These are phyloP conservation scores for Pardalotus punctatus DNA, from an alignment of 2,113 vertebrate genomes.

Conservation along the genomic window DNA sequence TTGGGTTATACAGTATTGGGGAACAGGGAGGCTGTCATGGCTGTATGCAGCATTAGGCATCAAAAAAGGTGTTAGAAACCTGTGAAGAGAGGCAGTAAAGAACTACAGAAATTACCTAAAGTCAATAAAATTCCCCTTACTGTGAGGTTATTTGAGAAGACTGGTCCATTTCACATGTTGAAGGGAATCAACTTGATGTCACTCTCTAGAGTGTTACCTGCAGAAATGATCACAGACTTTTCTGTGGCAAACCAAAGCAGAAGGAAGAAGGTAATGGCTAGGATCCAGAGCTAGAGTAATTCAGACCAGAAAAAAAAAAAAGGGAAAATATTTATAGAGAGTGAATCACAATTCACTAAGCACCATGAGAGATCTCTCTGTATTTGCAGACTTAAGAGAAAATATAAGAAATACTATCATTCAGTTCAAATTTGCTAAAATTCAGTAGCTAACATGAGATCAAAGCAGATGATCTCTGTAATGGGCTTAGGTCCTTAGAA, in stretches of 20 bases:
- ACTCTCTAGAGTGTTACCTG: background rate
- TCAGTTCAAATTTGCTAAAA: background rate
- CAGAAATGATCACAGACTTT: background rate
- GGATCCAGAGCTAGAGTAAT: background rate
- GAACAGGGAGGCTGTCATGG: background rate
- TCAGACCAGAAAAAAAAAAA: background rate
- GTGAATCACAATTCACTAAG: background rate
- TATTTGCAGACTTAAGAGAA: background rate
- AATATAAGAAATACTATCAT: background rate
- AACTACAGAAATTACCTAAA: background rate
- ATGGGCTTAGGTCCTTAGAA: background rate
- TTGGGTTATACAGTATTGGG: background rate
- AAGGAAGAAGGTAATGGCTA: background rate
- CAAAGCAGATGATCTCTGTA: background rate
- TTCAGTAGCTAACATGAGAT: background rate
- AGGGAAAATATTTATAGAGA: background rate
- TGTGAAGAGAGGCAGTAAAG: background rate
- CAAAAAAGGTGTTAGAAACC: background rate
- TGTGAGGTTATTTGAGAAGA: background rate
- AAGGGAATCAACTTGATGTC: background rate
- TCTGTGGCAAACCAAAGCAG: background rate
- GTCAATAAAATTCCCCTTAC: background rate
- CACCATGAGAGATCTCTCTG: background rate
- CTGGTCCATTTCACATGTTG: background rate
- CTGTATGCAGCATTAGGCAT: background rate